phyloP scores from a whole-genome alignment of 2,797 vertebrate genomes.

The Danio jaintianensis region DNA sequence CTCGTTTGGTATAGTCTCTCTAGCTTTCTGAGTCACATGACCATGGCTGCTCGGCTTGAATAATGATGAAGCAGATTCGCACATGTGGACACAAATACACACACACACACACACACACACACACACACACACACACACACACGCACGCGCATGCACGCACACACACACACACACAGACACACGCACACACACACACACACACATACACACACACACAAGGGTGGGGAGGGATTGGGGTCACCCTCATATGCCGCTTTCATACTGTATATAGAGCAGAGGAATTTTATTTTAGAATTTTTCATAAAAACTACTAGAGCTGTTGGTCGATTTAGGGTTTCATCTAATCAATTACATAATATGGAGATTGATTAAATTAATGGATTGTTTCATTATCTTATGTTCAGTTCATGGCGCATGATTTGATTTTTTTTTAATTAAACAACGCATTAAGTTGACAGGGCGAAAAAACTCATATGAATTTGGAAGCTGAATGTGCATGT shows the following conservation, averaged over 20 bases:
- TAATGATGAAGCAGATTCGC: conserved; percentile 41
- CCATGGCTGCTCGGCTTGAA: conserved; percentile 35
- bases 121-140: no score
- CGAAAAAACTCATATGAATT: conserved; percentile 2
- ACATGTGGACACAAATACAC: conserved; percentile 39
- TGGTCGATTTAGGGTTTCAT: not conserved
- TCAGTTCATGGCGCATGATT: not conserved
- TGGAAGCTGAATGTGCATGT: not conserved
- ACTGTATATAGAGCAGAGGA: not conserved
- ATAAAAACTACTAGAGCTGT: not conserved
- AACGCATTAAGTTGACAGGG: not conserved
- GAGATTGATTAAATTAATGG: not conserved
- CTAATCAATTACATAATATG: not conserved
- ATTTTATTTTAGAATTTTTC: not conserved
- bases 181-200: conserved; percentile 27
- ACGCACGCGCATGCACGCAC: no score
- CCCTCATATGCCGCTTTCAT: not conserved
- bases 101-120: not conserved
- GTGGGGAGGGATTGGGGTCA: conserved; percentile 30
- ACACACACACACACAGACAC: conserved; percentile 27
- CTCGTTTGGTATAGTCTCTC: conserved; percentile 39
- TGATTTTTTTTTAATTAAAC: not conserved
- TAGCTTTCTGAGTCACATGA: conserved; percentile 51
- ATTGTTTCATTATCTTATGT: not conserved
- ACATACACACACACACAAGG: not conserved